Base-by-base conservation (phyloP, 2,113 vertebrate species). In the Recurvirostra avosetta region DNA sequence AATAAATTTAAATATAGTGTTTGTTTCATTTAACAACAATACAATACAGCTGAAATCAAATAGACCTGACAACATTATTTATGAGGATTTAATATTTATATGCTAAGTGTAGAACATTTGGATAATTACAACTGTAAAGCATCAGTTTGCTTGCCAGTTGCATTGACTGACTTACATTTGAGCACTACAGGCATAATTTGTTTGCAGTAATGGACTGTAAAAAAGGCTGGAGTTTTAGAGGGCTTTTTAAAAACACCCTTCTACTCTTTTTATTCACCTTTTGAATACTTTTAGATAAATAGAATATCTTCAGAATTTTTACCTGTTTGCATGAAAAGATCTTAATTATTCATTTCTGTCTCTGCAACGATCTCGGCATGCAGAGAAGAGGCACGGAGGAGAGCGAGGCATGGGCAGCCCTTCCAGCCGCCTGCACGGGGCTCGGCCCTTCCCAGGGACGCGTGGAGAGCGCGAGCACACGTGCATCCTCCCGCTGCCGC, bases 31-130 rank as follows among this genome's bases (percentile, higher is more conserved):
- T 86, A 92, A 83, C 66, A 88, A 82, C 74, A 79, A 61, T 43
- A 65, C 52, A 87, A 34, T 50, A 32, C 67, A 71, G 38, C 27
- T 66, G 52, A 92, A 97, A 94, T 91, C 62, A 88, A 95, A 82
- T 50, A 80, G 89, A 85, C 41, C 53, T 78, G 83, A 96, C 83
- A 92, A 58, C 50, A 53, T 82, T 88, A 82, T 94, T 96, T 94
- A 92, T 82, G 81, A 88, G 78, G 49, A 95, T 91, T 94, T 94
- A 94, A 88, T 93, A 87, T 94, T 95, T 94, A 73, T 91, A 72
- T 50, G 50, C 65, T 90, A 94, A 87, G 66, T 52, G 83, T 55
- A 66, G 86, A 92, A 76, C 53, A 88, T 52, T 79, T 79, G 78
- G 88, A 62, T 91, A 96, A 92, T 96, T 92, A 77, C 81, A 61